phyloP scores from a whole-genome alignment of 2,113 vertebrate genomes.

The Sarotherodon lohbergeri region DNA sequence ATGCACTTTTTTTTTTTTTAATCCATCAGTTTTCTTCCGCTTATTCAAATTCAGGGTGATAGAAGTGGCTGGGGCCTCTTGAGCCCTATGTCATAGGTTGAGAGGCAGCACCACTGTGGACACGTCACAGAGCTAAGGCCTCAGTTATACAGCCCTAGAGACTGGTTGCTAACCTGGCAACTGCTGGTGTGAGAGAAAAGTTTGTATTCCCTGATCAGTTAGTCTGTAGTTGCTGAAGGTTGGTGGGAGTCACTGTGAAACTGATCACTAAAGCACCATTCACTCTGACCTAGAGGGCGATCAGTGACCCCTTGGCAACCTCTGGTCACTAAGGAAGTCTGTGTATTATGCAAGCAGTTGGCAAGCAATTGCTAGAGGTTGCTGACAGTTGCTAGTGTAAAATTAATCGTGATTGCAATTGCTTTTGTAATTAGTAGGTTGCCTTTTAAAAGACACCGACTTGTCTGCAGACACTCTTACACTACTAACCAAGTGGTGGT shows the following conservation, averaged over 20 bases:
- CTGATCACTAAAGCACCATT: not conserved
- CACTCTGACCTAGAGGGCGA: fast-evolving
- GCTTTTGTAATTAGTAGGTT: not conserved
- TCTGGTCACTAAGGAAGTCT: not conserved
- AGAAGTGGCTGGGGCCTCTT: not conserved
- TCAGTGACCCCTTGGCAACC: not conserved
- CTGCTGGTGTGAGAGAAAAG: not conserved
- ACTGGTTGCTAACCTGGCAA: not conserved
- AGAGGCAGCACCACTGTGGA: not conserved
- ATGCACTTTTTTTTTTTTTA: fast-evolving
- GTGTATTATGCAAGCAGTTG: not conserved
- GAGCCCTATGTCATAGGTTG: fast-evolving
- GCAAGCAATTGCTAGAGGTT: not conserved
- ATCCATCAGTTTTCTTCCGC: not conserved
- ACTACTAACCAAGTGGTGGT: not conserved
- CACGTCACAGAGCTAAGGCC: not conserved
- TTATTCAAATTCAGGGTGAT: not conserved
- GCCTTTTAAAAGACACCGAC: not conserved
- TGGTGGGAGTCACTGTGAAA: not conserved
- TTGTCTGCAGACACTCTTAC: not conserved
- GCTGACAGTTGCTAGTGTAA: not conserved
- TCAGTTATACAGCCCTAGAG: not conserved
- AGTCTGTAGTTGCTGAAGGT: not conserved
- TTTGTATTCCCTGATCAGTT: not conserved
- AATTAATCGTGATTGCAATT: not conserved